Conservation (phyloP, 1,140 invertebrate species). For the Zaprionus ornatus region DNA sequence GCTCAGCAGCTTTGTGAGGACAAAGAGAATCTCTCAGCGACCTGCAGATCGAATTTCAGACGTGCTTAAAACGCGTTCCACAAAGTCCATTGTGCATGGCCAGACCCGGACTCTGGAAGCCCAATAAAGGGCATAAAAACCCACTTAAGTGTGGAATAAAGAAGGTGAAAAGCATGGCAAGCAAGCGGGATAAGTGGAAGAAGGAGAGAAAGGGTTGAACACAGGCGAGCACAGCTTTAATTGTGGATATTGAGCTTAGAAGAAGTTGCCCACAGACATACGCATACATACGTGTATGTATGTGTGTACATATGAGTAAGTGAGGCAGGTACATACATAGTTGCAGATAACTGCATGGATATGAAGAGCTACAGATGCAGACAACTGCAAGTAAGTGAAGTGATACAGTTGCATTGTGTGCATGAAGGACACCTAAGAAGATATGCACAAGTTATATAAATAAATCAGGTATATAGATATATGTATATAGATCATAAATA, state of each 20-base stretch:
- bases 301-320: background rate
- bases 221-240: background rate
- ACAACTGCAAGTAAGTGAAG: no score
- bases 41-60: slow-evolving; percentile 30
- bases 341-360: background rate
- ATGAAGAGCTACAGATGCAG: background rate
- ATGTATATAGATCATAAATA: no score
- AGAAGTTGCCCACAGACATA: background rate
- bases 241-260: background rate
- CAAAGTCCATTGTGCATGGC: slow-evolving; percentile 16
- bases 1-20: background rate
- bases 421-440: no score
- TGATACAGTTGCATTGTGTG: no score
- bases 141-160: slow-evolving; percentile 1
- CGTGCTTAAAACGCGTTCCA: slow-evolving; percentile 30
- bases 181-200: background rate
- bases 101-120: background rate
- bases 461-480: no score
- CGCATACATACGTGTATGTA: background rate
- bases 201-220: background rate
- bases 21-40: background rate
- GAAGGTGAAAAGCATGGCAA: background rate
- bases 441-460: no score
- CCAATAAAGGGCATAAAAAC: background rate
- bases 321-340: background rate